phyloP scores from a whole-genome alignment of 2,797 vertebrate genomes.

The Anguilla megastoma region DNA sequence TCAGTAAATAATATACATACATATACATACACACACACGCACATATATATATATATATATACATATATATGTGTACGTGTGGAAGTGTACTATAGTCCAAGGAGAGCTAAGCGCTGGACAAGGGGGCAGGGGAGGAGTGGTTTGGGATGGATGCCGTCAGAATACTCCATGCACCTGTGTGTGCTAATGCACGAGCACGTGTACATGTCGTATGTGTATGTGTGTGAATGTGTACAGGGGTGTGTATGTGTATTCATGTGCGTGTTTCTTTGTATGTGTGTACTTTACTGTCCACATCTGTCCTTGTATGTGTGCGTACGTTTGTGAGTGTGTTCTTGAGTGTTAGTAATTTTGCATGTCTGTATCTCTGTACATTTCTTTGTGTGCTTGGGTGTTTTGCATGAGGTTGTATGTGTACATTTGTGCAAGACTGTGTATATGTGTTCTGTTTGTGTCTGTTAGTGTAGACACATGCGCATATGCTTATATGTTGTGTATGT shows the following conservation, averaged over 20 bases:
- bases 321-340: not conserved
- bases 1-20: too few species aligned
- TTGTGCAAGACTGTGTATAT: not conserved
- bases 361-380: not conserved
- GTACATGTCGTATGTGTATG: not conserved
- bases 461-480: not conserved
- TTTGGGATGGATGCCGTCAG: conserved; percentile 66
- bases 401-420: not conserved
- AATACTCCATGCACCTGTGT: conserved; percentile 50
- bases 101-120: conserved; percentile 45
- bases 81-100: conserved; percentile 10
- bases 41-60: too few species aligned
- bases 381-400: not conserved
- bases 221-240: not conserved
- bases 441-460: not conserved
- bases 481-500: conserved; percentile 30
- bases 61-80: not conserved
- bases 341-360: not conserved
- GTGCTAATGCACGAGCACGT: conserved; percentile 13
- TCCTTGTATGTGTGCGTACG: conserved; percentile 12
- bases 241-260: not conserved
- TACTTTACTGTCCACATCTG: not conserved
- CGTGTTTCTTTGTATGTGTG: not conserved
- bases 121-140: conserved; percentile 46
- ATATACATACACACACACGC: too few species aligned